Evolutionary conservation across 2,113 vertebrate species (phyloP), one percentile per base, ranked within the genome.

Genomic region (Indri indri): DNA sequence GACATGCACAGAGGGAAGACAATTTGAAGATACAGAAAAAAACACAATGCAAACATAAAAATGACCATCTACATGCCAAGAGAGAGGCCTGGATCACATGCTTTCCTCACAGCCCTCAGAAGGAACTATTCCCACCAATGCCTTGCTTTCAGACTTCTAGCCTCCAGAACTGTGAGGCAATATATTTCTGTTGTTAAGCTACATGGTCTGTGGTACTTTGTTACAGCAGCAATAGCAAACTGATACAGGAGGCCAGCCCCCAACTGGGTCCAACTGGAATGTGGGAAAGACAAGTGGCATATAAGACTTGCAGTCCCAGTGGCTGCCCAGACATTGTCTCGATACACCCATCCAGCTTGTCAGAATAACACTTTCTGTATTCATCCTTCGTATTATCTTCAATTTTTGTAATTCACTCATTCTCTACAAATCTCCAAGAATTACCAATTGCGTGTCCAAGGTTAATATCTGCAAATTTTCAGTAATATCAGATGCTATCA

Each of bases 351-450:
- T 52, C 11, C 1, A 30, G 14, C 27, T 87, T 71, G 23, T 20
- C 3, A n/a, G 4, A 52, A 77, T 63, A 30, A n/a, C 7, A 11
- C 81, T 96, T 94, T 22, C 12, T 73, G 2, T 27, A 52, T 82
- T 63, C 25, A 37, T 86, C 23, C 65, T 79, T 81, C 73, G 32
- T 18, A 52, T 3, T 57, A 77, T n/a, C 16, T 92, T 90, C 8
- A 20, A 5, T 61, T 76, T 93, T 84, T 63, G 3, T 79, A 63
- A 65, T 83, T 50, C 7, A 77, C 8, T 76, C 13, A 54, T 30
- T 79, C 42, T 90, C 27, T 74, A 23, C 45, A 73, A 91, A 82
- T 61, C 47, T 65, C 18, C 32, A 81, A 90, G 18, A 86, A 77
- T 87, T 76, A 77, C 20, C 12, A 73, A 70, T 23, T 42, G 20